These are phyloP conservation scores for Scaptodrosophila latifasciaeformis DNA, from an alignment of 2,888 invertebrate genomes.

Conservation along the genomic window DNA sequence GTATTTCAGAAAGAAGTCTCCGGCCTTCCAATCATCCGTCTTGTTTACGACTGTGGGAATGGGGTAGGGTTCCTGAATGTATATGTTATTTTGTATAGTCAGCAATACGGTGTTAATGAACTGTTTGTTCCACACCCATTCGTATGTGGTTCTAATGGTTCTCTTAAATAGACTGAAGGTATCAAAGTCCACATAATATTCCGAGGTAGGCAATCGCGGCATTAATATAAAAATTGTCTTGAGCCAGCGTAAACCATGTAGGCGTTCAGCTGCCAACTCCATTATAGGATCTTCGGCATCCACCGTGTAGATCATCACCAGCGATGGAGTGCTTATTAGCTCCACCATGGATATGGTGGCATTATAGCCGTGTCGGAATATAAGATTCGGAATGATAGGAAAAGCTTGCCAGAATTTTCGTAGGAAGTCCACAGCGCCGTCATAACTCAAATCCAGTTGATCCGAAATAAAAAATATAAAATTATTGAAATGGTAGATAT, in stretches of 20 bases:
- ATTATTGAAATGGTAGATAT: conserved; percentile 50
- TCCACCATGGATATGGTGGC: conserved; percentile 31
- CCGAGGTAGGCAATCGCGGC: conserved; percentile 30
- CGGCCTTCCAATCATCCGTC: conserved; percentile 42
- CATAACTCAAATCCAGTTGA: conserved; percentile 35
- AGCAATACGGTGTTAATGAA: conserved; percentile 54
- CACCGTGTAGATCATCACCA: conserved; percentile 60
- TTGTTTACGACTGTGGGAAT: conserved; percentile 42
- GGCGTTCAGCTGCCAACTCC: conserved; percentile 51
- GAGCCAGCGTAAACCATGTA: conserved; percentile 46
- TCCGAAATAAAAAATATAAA: conserved; percentile 64
- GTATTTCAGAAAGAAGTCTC: conserved; percentile 43
- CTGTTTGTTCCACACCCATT: conserved; percentile 59
- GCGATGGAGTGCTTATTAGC: conserved; percentile 52
- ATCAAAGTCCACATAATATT: conserved; percentile 23
- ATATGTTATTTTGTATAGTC: conserved; percentile 50
- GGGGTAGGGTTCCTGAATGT: conserved; percentile 55
- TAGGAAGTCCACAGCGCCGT: conserved; percentile 38
- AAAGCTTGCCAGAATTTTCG: conserved; percentile 42
- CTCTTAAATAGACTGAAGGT: conserved; percentile 20
- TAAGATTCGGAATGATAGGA: conserved; percentile 41
- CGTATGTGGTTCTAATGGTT: conserved; percentile 30
- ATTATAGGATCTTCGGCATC: conserved; percentile 53
- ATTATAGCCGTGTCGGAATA: conserved; percentile 31
- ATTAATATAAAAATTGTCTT: conserved; percentile 61